Conservation (phyloP, 2,113 vertebrate genomes). For the Syngnathus scovelli region DNA sequence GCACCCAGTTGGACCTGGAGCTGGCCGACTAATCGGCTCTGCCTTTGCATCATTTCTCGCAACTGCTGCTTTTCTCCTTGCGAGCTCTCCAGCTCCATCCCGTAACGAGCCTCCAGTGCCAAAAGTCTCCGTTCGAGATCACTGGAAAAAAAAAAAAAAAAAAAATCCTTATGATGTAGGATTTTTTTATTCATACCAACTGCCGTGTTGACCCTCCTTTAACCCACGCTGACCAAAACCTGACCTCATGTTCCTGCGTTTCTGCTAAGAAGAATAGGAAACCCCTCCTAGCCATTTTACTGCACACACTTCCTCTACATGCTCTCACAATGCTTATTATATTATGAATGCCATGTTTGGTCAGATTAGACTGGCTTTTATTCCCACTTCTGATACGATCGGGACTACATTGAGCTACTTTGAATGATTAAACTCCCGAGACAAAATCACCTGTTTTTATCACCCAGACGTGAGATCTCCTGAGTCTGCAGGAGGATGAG, state of each 20-base stretch:
- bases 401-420: not conserved
- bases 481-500: slow-evolving; percentile 75
- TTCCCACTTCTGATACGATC: slow-evolving; percentile 1
- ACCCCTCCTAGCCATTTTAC: slow-evolving; percentile 41
- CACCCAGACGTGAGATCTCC: slow-evolving; percentile 73
- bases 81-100: slow-evolving; percentile 62
- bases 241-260: slow-evolving; percentile 35
- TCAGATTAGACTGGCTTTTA: slow-evolving; percentile 2
- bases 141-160: slow-evolving; percentile 45
- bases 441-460: slow-evolving; percentile 72
- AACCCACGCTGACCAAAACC: slow-evolving; percentile 23
- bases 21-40: slow-evolving; percentile 62
- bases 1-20: slow-evolving; percentile 69
- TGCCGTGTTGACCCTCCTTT: slow-evolving; percentile 10
- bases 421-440: not conserved
- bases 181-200: too few relatives aligned
- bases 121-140: slow-evolving; percentile 72
- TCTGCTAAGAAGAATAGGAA: slow-evolving; percentile 41
- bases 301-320: slow-evolving; percentile 2
- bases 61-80: slow-evolving; percentile 72
- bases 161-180: not conserved
- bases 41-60: slow-evolving; percentile 67
- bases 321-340: slow-evolving; percentile 24
- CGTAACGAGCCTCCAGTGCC: slow-evolving; percentile 66
- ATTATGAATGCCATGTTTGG: slow-evolving; percentile 11